These are phyloP conservation scores for Novumbra hubbsi DNA, from an alignment of 2,797 vertebrate species.

Conservation along the genomic window DNA sequence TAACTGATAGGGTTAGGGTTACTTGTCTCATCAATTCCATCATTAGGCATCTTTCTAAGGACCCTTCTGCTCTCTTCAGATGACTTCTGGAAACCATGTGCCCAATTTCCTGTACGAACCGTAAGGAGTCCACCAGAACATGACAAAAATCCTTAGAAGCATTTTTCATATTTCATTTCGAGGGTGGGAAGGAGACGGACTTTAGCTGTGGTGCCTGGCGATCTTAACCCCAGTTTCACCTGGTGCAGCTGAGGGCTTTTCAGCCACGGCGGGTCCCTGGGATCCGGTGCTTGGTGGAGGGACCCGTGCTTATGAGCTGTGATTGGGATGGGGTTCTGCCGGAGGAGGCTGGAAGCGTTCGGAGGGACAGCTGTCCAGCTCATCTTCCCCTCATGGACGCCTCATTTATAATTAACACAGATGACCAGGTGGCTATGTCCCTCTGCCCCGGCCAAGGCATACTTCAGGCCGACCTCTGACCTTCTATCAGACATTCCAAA, in stretches of 20 bases:
- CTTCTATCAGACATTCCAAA: slow-evolving; percentile 67
- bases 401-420: slow-evolving; percentile 79
- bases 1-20: background rate
- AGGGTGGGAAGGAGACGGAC: slow-evolving; percentile 6
- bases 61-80: slow-evolving; percentile 10
- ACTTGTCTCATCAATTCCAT: slow-evolving; percentile 23
- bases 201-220: slow-evolving; percentile 51
- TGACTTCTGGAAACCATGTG: background rate
- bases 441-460: slow-evolving; percentile 74
- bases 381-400: slow-evolving; percentile 73
- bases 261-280: slow-evolving; percentile 64
- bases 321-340: slow-evolving; percentile 30
- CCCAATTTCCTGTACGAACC: slow-evolving; percentile 27
- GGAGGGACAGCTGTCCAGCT: slow-evolving; percentile 78
- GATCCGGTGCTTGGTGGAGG: slow-evolving; percentile 64
- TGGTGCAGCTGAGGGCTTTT: slow-evolving; percentile 63
- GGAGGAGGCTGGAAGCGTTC: slow-evolving; percentile 11
- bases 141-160: slow-evolving; percentile 44
- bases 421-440: slow-evolving; percentile 77
- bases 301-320: slow-evolving; percentile 66
- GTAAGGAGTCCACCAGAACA: slow-evolving; percentile 44
- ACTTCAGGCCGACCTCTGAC: slow-evolving; percentile 65
- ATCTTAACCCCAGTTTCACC: slow-evolving; percentile 77
- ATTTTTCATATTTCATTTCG: slow-evolving; percentile 53
- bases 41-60: slow-evolving; percentile 20